Base-by-base conservation (phyloP, 2,888 invertebrate species). In the Drosophila greeni region DNA sequence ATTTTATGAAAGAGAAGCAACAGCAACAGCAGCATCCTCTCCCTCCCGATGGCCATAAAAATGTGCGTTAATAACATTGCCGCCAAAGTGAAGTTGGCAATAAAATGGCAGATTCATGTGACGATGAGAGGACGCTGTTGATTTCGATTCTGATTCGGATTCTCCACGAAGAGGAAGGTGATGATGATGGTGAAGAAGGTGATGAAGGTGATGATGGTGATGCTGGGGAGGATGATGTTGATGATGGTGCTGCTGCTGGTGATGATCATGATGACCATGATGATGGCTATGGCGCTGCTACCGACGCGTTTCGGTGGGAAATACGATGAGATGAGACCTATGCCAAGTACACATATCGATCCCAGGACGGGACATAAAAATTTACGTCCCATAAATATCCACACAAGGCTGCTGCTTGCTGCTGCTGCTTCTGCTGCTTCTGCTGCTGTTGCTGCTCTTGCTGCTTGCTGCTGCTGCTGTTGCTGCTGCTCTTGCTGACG, bases 71-170 rank as follows among this genome's bases (percentile, higher is more conserved):
- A 84, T 85, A 82, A 78, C 76, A 73, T 75, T 83, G 80, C 84
- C 84, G 84, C 85, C 84, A 85, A 84, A 84, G 84, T 75, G 58
- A 79, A 76, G 70, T 82, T 78, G 80, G 74, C 78, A 70, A 84
- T 84, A 84, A 84, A 84, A 78, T 83, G 83, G 84, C 84, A 82
- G 85, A 84, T 85, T 84, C 84, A 84, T 84, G 85, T 73, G 79
- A 79, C 73, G 75, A 51, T 70, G 40, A 49, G 68, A 71, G 55
- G 73, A 66, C 26, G 49, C 45, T 61, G 72, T 65, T 58, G 72
- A 66, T 58, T 69, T 36, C 60, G 23, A 74, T 66, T 70, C 70
- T 53, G 70, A 45, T 23, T 20, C 33, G n/a, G 31, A 29, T 47
- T 20, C 45, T 45, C 18, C 49, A 16, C 51, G 71, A 74, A 62